phyloP scores from a whole-genome alignment of 2,888 invertebrate species.

The Drosophila flavopinicola region DNA sequence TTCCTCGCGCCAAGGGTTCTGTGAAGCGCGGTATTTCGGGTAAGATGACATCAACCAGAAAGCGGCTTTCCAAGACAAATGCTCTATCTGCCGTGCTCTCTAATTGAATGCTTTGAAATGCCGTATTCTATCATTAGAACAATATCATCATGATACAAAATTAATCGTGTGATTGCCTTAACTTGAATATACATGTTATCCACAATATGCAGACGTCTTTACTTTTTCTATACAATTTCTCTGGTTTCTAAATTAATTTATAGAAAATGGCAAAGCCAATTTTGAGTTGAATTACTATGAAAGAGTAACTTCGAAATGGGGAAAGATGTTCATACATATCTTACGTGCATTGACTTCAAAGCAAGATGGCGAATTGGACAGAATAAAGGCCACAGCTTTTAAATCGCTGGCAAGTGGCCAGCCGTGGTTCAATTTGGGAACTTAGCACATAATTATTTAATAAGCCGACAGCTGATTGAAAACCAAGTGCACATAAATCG shows the following conservation, averaged over 20 bases:
- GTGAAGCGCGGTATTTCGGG: slow-evolving; percentile 2
- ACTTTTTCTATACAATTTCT: no score
- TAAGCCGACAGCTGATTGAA: slow-evolving; percentile 74
- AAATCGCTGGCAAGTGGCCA: slow-evolving; percentile 6
- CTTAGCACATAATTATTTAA: slow-evolving; percentile 67
- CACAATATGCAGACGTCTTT: no score
- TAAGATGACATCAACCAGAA: slow-evolving; percentile 2
- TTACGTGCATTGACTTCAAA: slow-evolving; percentile 7
- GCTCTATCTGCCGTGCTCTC: neutral
- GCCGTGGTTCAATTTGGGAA: slow-evolving; percentile 31
- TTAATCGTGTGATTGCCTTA: neutral
- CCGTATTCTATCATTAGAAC: neutral
- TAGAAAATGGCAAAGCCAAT: no score
- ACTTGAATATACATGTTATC: neutral
- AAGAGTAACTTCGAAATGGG: no score
- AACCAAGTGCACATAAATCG: slow-evolving; percentile 35
- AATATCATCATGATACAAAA: neutral
- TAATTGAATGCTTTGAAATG: neutral
- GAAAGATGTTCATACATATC: slow-evolving; percentile 7
- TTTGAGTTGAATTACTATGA: no score
- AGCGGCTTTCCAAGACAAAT: neutral
- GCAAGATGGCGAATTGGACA: neutral
- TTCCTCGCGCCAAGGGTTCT: slow-evolving; percentile 18
- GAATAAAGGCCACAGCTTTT: neutral
- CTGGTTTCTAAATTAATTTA: no score